Evolutionary conservation across 2,888 invertebrate genomes (phyloP), one percentile per base, ranked within the genome.

Genomic region (Dynastes maya): DNA sequence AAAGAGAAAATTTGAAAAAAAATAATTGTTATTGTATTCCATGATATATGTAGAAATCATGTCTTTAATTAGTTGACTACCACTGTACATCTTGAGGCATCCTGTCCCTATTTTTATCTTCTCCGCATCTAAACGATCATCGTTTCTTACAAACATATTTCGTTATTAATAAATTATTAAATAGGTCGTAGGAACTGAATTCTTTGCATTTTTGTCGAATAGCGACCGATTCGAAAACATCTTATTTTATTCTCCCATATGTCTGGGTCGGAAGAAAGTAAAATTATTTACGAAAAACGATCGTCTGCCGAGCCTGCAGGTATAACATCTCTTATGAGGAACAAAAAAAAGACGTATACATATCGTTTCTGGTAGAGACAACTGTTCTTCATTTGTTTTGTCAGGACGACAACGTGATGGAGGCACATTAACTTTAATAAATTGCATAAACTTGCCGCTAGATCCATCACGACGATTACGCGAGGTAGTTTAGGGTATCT

Each of bases 121-220:
- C 49, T 53, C 51, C 29, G 3, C 29, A 63, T 63, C 63, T n/a
- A 4, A 37, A 16, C 9, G 11, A 40, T 65, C 65, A 40, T 5
- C 65, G 22, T 68, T 27, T 27, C 27, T 27, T 63, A 29, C 37
- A 22, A 27, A 16, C 37, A 68, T 68, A 51, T 67, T 45, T 67
- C 45, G 71, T 78, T 78, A 72, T 78, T 78, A 74, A 78, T 78
- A 78, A 78, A 65, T 77, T 77, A 77, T 77, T 77, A 77, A 77
- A 70, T 51, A 27, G 67, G 63, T 13, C 27, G 32, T 29, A 22
- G n/a, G 16, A 71, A n/a, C 27, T 27, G 45, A 49, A 74, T 61
- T 49, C 61, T 45, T 16, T 6, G 45, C 11, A 74, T 74, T 61
- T 45, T 74, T 45, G 0, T 61, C 27, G n/a, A 74, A 40, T 61